These are phyloP conservation scores for Poicephalus gulielmi DNA, from an alignment of 2,113 vertebrate genomes.

Conservation along the genomic window DNA sequence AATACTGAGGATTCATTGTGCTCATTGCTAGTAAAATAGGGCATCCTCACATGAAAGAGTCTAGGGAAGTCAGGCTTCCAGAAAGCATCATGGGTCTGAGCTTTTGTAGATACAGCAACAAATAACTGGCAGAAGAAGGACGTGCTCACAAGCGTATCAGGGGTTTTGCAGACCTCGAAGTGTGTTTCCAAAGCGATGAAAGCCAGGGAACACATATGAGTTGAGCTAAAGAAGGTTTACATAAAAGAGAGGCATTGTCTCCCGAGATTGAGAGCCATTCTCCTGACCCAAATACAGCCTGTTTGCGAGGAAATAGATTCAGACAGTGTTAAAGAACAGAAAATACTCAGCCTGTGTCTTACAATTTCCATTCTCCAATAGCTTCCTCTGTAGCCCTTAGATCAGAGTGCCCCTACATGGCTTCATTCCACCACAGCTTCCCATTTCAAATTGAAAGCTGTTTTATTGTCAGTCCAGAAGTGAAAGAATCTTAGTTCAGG, in stretches of 20 bases:
- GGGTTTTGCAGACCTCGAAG: not conserved
- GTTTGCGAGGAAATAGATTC: not conserved
- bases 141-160: not conserved
- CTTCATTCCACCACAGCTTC: not conserved
- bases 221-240: not conserved
- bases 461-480: not conserved
- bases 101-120: not conserved
- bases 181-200: not conserved
- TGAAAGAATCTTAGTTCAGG: not conserved
- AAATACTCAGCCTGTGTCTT: not conserved
- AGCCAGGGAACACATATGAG: not conserved
- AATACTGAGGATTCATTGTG: conserved; percentile 8
- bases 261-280: not conserved
- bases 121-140: not conserved
- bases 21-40: not conserved
- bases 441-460: not conserved
- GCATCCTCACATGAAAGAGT: not conserved
- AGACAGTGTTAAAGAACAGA: not conserved
- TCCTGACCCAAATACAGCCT: conserved; percentile 21
- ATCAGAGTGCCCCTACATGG: accelerated
- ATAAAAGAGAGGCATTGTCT: not conserved
- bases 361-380: not conserved
- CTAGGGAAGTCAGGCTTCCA: not conserved
- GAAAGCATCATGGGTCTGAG: not conserved
- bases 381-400: not conserved